Conservation (phyloP, 2,113 vertebrate species). For the Chloroceryle aenea region DNA sequence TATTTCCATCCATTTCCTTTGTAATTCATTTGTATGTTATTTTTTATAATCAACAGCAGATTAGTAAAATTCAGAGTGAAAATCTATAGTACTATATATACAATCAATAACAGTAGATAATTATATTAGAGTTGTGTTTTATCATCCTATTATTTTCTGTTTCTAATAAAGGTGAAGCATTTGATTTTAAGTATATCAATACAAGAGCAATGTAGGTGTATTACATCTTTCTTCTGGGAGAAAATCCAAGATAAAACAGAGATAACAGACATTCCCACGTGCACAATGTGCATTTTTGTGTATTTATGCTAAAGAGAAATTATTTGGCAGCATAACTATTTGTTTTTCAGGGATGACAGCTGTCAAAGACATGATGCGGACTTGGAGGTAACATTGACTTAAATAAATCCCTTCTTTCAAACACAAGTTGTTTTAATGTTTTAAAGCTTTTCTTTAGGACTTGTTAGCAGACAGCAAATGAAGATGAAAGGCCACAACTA, state of each 20-base stretch:
- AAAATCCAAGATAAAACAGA: not conserved
- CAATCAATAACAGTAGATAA: not conserved
- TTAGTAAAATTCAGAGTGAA: not conserved
- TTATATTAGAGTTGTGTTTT: not conserved
- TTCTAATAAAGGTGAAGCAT: not conserved
- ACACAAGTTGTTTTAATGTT: not conserved
- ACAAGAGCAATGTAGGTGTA: not conserved
- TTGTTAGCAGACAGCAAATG: not conserved
- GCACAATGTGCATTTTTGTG: not conserved
- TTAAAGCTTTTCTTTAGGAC: not conserved
- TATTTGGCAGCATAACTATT: not conserved
- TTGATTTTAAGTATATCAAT: not conserved
- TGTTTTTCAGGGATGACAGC: not conserved
- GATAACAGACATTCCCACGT: not conserved
- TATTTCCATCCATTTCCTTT: not conserved
- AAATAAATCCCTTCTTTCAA: not conserved
- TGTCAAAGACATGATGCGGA: not conserved
- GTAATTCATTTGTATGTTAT: not conserved
- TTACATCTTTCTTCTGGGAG: not conserved
- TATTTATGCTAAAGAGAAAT: not conserved
- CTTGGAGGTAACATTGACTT: not conserved
- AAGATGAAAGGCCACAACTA: not conserved
- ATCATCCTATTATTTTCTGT: not conserved
- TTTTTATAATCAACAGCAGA: not conserved
- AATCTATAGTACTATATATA: not conserved